phyloP scores from a whole-genome alignment of 2,888 invertebrate species.

The Parnassius orleans region DNA sequence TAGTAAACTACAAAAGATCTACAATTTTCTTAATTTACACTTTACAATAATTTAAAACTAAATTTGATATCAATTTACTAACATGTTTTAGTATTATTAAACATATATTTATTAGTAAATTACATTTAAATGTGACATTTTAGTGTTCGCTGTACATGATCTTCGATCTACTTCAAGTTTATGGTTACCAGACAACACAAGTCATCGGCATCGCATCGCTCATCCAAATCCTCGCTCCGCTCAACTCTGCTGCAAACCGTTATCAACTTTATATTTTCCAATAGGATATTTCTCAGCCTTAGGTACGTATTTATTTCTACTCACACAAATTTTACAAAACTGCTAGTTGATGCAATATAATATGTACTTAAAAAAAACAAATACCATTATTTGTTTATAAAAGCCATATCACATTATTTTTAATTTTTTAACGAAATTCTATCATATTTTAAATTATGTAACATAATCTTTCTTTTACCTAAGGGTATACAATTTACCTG shows the following conservation, averaged over 20 bases:
- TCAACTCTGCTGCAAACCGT: conserved; percentile 88
- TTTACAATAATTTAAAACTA: no score
- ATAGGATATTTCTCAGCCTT: conserved; percentile 90
- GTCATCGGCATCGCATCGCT: conserved; percentile 92
- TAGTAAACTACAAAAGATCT: no score
- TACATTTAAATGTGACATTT: conserved; percentile 29
- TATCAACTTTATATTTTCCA: conserved; percentile 91
- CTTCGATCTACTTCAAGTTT: conserved; percentile 94
- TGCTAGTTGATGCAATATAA: no score
- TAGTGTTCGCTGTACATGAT: conserved; percentile 97
- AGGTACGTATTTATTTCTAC: conserved; percentile 70
- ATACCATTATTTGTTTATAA: no score
- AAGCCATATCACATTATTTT: no score
- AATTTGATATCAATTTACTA: conserved; percentile 84
- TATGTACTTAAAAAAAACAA: no score
- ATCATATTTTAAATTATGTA: no score
- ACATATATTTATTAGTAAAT: not conserved
- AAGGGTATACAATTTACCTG: no score
- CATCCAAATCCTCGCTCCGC: conserved; percentile 93
- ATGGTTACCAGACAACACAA: conserved; percentile 88
- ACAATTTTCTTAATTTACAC: no score
- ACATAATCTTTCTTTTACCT: no score
- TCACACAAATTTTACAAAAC: not conserved
- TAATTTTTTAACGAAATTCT: no score
- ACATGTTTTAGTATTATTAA: no score